Percentiles rank a stretch among this genome's conserved stretches.
Evolutionary conservation across 1,140 invertebrate species (phyloP).

Genomic region (Cylas formicarius): DNA sequence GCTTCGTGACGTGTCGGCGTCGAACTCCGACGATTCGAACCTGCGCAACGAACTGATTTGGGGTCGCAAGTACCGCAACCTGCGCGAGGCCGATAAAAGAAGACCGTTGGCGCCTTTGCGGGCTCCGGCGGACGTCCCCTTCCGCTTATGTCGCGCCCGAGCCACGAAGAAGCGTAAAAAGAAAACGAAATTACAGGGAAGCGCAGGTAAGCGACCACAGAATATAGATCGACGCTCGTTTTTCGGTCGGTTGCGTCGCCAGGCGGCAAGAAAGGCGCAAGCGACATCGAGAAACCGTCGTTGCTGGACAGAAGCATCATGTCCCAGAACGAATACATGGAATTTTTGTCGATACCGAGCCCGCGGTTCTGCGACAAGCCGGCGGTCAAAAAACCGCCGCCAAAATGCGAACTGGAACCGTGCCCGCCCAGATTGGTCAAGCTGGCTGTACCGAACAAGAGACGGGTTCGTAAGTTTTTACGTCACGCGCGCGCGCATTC

Average conservation of each 20-base stretch:
- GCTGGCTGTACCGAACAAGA: slow-evolving; percentile 27
- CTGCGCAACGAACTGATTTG: slow-evolving; percentile 24
- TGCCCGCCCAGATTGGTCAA: slow-evolving; percentile 28
- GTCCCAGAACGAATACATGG: slow-evolving; percentile 29
- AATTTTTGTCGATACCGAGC: slow-evolving; percentile 23
- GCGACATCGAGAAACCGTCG: slow-evolving; percentile 6
- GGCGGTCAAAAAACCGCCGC: slow-evolving; percentile 12
- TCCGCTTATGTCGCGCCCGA: slow-evolving; percentile 22
- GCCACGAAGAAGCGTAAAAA: slow-evolving; percentile 9
- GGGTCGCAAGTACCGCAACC: slow-evolving; percentile 21
- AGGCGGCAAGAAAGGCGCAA: slow-evolving; percentile 7
- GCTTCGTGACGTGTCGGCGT: too few relatives aligned
- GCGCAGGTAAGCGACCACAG: background rate
- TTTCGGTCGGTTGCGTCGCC: background rate
- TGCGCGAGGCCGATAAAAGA: slow-evolving; percentile 16
- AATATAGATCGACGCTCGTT: background rate
- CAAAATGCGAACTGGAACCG: slow-evolving; percentile 22
- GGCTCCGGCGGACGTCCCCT: slow-evolving; percentile 26
- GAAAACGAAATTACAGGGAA: background rate
- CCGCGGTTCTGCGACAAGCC: slow-evolving; percentile 9
- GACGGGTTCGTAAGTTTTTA: too few relatives aligned
- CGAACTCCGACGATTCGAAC: too few relatives aligned
- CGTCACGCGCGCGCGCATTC: too few relatives aligned
- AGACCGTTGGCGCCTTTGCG: slow-evolving; percentile 18
- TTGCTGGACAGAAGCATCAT: slow-evolving; percentile 23